phyloP scores from a whole-genome alignment of 2,113 vertebrate genomes.

The Paraplagusia blochii region DNA sequence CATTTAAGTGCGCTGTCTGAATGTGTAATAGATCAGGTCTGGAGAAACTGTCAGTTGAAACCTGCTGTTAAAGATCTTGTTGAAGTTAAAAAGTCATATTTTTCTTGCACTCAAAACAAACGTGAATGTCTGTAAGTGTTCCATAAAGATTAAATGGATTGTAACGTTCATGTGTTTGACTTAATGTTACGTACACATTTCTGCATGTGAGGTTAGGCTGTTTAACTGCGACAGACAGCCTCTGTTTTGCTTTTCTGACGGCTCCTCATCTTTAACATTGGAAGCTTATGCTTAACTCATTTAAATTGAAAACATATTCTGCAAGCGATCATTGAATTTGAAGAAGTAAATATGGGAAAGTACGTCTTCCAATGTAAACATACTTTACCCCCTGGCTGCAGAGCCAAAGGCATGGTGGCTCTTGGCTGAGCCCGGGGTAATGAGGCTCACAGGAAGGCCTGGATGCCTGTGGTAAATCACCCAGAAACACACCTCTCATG shows the following conservation, averaged over 20 bases:
- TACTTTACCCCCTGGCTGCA: conserved; percentile 47
- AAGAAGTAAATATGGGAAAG: conserved; percentile 53
- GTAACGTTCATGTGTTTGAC: no score
- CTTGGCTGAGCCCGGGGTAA: conserved; percentile 50
- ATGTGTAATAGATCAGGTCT: no score
- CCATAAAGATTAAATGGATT: no score
- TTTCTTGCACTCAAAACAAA: no score
- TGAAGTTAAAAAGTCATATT: no score
- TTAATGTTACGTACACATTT: no score
- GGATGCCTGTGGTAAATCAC: conserved; percentile 69
- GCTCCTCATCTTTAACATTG: conserved; percentile 31
- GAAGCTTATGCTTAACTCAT: conserved; percentile 34
- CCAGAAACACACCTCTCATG: conserved; percentile 63
- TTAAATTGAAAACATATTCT: conserved; percentile 51
- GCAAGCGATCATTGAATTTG: conserved; percentile 41
- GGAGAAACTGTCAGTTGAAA: no score
- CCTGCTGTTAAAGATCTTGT: no score
- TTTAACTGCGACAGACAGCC: conserved; percentile 1
- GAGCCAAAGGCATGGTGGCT: conserved; percentile 52
- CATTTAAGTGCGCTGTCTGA: no score
- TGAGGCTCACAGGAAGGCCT: conserved; percentile 65
- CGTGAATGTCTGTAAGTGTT: no score
- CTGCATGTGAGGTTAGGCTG: no score
- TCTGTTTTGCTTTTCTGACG: conserved; percentile 23
- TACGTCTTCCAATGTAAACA: conserved; percentile 63